Evolutionary conservation across 2,113 vertebrate species (phyloP).

Genomic region (Corydoras sp.): DNA sequence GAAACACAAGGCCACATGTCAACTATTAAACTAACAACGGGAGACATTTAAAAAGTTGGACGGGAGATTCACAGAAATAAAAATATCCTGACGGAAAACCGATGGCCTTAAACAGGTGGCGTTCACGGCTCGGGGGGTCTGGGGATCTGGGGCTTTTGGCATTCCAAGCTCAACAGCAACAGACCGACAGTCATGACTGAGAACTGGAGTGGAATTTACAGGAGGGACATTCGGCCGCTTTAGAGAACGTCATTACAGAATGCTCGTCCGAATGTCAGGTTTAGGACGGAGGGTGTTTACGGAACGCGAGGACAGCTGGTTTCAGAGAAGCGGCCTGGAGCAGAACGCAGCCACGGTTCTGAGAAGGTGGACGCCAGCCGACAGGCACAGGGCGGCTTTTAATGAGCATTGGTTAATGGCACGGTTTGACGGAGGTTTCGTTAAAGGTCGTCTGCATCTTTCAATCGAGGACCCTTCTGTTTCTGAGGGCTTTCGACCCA

Average conservation of each 20-base stretch:
- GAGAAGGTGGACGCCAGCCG: no score
- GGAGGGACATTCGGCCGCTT: conserved; percentile 17
- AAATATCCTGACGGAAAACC: neutral
- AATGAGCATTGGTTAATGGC: neutral
- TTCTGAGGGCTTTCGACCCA: no score
- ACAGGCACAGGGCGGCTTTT: neutral
- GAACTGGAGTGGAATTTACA: conserved; percentile 6
- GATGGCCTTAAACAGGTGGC: neutral
- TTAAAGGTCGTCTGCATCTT: conserved; percentile 4
- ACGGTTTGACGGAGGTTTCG: neutral
- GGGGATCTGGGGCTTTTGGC: conserved; percentile 1
- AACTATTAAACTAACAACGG: neutral
- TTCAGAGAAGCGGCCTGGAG: neutral
- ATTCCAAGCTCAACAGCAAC: conserved; percentile 28
- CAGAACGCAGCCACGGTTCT: neutral
- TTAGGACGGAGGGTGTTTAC: neutral
- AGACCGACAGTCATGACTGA: conserved; percentile 10
- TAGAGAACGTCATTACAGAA: neutral
- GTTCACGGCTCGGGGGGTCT: neutral
- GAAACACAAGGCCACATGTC: neutral
- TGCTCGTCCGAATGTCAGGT: neutral
- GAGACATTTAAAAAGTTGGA: neutral
- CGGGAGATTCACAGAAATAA: neutral
- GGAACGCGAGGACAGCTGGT: neutral
- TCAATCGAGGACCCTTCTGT: neutral